Evolutionary conservation across 2,113 vertebrate genomes (phyloP).

Genomic region (Embiotoca jacksoni): DNA sequence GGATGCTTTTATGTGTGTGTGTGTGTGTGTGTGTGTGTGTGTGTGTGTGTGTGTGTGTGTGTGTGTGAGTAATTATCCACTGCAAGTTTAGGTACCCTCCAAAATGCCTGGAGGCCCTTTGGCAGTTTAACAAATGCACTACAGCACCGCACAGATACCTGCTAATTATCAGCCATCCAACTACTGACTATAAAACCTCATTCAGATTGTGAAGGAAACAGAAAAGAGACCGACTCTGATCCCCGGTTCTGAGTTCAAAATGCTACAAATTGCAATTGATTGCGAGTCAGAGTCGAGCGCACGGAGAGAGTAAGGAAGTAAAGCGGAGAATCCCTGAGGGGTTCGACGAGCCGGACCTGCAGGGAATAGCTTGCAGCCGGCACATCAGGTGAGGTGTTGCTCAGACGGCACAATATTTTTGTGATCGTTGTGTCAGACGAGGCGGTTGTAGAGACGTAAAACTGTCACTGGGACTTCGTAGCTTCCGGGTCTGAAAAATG

Average conservation of each 20-base stretch:
- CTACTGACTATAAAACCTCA: background rate
- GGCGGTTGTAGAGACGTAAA: no score
- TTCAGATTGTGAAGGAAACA: background rate
- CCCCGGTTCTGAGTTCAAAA: no score
- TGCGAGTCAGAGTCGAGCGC: conserved; percentile 2
- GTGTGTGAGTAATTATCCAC: conserved; percentile 12
- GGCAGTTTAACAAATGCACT: conserved; percentile 1
- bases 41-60: no score
- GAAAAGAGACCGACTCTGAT: no score
- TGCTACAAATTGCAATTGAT: conserved; percentile 4
- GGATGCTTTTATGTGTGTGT: conserved; percentile 26
- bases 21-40: no score
- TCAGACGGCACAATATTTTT: no score
- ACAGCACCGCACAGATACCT: background rate
- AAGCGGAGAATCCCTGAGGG: background rate
- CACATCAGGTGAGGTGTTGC: no score
- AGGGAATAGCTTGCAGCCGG: no score
- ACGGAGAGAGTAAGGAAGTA: background rate
- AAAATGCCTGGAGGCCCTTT: conserved; percentile 7
- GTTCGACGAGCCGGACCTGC: no score
- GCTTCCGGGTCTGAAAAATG: no score
- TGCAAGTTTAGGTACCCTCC: conserved; percentile 19
- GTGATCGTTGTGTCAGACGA: no score
- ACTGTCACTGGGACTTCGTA: no score
- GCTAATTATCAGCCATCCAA: background rate